Conservation (phyloP, 2,797 vertebrate genomes). For the Novumbra hubbsi region DNA sequence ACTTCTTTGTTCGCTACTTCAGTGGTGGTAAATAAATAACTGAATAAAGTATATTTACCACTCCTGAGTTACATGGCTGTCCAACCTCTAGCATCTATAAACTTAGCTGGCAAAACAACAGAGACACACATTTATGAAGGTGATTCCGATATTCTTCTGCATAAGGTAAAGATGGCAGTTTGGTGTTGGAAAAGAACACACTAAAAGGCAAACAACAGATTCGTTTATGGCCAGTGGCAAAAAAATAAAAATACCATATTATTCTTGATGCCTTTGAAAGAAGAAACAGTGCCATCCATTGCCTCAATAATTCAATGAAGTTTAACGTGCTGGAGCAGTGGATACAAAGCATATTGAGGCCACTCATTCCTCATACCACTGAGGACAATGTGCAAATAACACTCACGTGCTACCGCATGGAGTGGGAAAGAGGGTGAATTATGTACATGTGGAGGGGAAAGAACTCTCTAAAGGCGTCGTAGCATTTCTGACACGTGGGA, state of each 20-base stretch:
- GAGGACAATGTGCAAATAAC: background rate
- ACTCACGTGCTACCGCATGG: background rate
- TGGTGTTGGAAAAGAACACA: too few relatives aligned
- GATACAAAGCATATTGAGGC: background rate
- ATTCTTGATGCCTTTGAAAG: background rate
- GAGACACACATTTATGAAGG: too few relatives aligned
- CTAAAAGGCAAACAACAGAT: too few relatives aligned
- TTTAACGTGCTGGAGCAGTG: background rate
- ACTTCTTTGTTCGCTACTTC: too few relatives aligned
- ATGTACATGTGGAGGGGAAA: constrained; percentile 4
- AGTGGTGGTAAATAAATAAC: too few relatives aligned
- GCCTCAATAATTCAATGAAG: background rate
- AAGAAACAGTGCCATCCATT: background rate
- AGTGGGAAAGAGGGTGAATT: background rate
- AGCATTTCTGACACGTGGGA: constrained; percentile 32
- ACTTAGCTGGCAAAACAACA: too few relatives aligned
- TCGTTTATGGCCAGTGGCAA: too few relatives aligned
- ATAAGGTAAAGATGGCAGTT: too few relatives aligned
- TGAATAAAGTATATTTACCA: too few relatives aligned
- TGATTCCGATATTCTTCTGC: too few relatives aligned
- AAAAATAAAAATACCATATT: background rate
- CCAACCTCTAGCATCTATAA: too few relatives aligned
- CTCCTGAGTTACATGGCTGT: too few relatives aligned
- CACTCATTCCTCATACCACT: constrained; percentile 1
- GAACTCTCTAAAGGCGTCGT: constrained; percentile 1